Evolutionary conservation across 1,140 invertebrate species (phyloP), one percentile per base, ranked within the genome.

Genomic region (Zaprionus ornatus): DNA sequence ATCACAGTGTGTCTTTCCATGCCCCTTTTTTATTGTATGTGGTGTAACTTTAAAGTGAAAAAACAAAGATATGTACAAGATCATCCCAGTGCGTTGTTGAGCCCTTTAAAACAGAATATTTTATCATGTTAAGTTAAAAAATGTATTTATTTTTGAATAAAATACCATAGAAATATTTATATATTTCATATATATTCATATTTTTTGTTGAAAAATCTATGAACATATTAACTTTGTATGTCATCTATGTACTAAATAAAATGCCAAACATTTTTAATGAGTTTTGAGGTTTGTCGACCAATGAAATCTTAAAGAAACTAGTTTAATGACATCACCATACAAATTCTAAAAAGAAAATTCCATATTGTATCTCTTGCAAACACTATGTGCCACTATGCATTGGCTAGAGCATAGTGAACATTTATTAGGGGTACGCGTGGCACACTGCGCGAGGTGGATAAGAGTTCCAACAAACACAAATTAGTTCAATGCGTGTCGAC

Each of bases 401-500:
- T 12, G 45, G 19, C 2, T 9, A 32, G 45, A 23, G 40, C 5
- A n/a, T 17, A 50, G 4, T 23, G 12, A 50, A 50, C 21, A 23
- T 23, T 4, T 13, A 9, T 50, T 50, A 50, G 45, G 19, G 25
- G 25, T 17, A 62, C 17, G 37, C 9, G 37, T 35, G 57, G 3
- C 21, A 13, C 12, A 13, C 12, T 25, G 7, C 19, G 15, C 25
- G 7, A 50, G 4, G 62, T 23, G 19, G 21, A 50, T 45, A 23
- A n/a, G 48, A 25, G 40, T 10, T 9, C 13, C 9, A 27, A 9
- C 21, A 55, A 56, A 55, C 65, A 55, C 57, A 68, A 55, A 68
- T 74, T 55, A 40, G 45, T 60, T 45, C 54, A 60, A 32, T 67
- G 70, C 70, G 63, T 73, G 63, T 67, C 63, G 32, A 60, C 17